Evolutionary conservation across 2,888 invertebrate genomes (phyloP).

Genomic region (Heliconius aoede): DNA sequence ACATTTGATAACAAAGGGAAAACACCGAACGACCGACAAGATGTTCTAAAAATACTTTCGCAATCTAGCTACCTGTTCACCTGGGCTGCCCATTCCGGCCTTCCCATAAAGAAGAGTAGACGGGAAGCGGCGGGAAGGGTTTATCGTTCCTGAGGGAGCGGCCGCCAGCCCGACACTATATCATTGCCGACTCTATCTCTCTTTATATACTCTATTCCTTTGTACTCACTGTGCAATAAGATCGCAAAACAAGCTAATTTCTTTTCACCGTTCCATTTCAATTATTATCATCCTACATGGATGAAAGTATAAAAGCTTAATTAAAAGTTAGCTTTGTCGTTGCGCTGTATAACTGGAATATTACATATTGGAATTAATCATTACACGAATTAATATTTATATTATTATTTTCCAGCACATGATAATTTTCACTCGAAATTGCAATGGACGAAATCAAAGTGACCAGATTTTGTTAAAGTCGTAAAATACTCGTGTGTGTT

Average conservation of each 20-base stretch:
- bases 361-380: background rate
- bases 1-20: constrained; percentile 82
- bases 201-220: constrained; percentile 68
- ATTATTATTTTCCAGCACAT: too few species aligned
- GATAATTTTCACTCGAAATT: constrained; percentile 42
- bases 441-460: constrained; percentile 53
- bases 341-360: background rate
- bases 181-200: constrained; percentile 80
- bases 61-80: constrained; percentile 82
- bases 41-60: constrained; percentile 82
- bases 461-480: constrained; percentile 51
- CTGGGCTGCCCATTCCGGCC: constrained; percentile 81
- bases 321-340: constrained; percentile 5
- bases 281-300: constrained; percentile 23
- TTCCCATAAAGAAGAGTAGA: constrained; percentile 83
- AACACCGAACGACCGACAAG: constrained; percentile 80
- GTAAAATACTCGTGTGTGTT: constrained; percentile 55
- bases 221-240: constrained; percentile 67
- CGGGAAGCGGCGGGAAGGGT: constrained; percentile 81
- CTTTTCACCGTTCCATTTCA: constrained; percentile 47
- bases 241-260: constrained; percentile 69
- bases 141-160: constrained; percentile 81
- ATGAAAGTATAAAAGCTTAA: constrained; percentile 1
- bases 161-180: constrained; percentile 80
- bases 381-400: constrained; percentile 3